Base-by-base conservation (phyloP, 2,888 invertebrate species). In the Baccha elongata region DNA sequence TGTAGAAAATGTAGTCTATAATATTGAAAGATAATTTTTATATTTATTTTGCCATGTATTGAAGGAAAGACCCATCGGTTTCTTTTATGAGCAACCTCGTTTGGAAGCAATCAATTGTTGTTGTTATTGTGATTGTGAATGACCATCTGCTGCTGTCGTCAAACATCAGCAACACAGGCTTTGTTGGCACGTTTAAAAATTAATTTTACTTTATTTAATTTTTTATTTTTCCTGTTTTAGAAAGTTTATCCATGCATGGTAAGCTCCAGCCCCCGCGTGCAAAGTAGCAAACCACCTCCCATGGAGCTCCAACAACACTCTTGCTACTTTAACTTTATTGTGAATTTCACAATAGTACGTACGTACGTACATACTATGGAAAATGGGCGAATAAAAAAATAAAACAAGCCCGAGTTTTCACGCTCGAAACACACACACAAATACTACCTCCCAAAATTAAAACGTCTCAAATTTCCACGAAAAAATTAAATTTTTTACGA, bases 171-270 rank as follows among this genome's bases (percentile, higher is more conserved):
- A 55, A 60, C 42, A 32, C 7, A 26, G 1, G 46, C 10, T 4
- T 13, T 15, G 21, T 44, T 64, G 23, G 2, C 32, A 3, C 26
- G 19, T 52, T 23, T 6, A 11, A 42, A 40, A 58, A 44, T 42
- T 0, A 44, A 1, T 15, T 11, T 35, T 19, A 8, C 29, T 15
- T 21, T 52, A 13, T 58, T 62, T 55, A 29, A 13, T 40, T 60
- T 42, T 19, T 44, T 60, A 42, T 23, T 48, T 74, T 32, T n/a
- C n/a, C 37, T 23, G 50, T 68, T 76, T 76, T 76, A 76, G 75
- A 76, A 76, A 76, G 75, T 76, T 76, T 15, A 0, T 53, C 44
- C 6, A 26, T 53, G 44, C 44, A 68, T 44, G 35, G n/a, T n/a
- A n/a, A n/a, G n/a, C n/a, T n/a, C 21, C 46, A 50, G 21, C 46